phyloP scores from a whole-genome alignment of 2,888 invertebrate species.

The Trachelus iudaicus region DNA sequence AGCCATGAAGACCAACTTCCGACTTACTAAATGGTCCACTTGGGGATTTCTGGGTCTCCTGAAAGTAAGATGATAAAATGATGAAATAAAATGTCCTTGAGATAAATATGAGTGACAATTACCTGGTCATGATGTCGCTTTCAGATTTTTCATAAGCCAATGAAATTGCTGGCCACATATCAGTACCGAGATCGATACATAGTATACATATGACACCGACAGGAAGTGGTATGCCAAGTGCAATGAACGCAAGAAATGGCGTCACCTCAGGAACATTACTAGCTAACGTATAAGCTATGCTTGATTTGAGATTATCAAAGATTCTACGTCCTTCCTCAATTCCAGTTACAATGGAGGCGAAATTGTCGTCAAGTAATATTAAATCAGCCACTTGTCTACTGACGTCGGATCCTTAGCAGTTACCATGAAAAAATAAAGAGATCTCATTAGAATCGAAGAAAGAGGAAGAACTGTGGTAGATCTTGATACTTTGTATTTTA shows the following conservation, averaged over 20 bases:
- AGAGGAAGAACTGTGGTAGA: not conserved
- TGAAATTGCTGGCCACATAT: constrained; percentile 82
- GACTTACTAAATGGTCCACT: constrained; percentile 69
- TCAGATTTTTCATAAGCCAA: constrained; percentile 82
- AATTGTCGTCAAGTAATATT: constrained; percentile 73
- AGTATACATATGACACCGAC: constrained; percentile 72
- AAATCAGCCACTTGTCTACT: constrained; percentile 73
- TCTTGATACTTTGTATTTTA: not conserved
- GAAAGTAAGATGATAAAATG: not conserved
- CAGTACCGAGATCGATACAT: constrained; percentile 84
- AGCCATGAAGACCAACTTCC: constrained; percentile 79
- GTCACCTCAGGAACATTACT: constrained; percentile 72
- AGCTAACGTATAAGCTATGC: constrained; percentile 70
- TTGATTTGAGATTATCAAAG: constrained; percentile 72
- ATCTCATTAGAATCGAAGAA: not conserved
- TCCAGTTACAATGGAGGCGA: constrained; percentile 73
- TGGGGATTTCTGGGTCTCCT: constrained; percentile 53
- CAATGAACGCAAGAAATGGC: constrained; percentile 70
- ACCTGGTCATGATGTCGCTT: constrained; percentile 76
- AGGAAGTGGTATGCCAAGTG: constrained; percentile 69
- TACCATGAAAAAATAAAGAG: constrained; percentile 43
- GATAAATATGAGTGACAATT: not conserved
- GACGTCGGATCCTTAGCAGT: constrained; percentile 57
- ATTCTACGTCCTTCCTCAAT: constrained; percentile 70
- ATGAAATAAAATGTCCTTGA: not conserved